Base-by-base conservation (phyloP, 2,113 vertebrate species). In the Zeus faber region DNA sequence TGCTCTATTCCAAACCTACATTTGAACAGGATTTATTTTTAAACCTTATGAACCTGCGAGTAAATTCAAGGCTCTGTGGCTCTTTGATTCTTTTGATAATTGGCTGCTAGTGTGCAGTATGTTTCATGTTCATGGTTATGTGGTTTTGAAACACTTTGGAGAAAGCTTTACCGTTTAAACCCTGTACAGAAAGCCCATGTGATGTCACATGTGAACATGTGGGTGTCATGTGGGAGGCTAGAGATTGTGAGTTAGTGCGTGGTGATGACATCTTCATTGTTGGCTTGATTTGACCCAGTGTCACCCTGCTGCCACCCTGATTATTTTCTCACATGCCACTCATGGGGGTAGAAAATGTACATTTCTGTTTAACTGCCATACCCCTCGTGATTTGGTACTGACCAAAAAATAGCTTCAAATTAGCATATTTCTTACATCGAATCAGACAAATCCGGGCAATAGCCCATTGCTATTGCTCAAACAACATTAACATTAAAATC, bases 191-290 rank as follows among this genome's bases (percentile, higher is more conserved):
- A n/a, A n/a, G n/a, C 14, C 5, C 31, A 3, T 35, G 31, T 9
- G 3, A 10, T 35, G 9, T 35, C 31, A 11, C 31, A 35, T 7
- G 31, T 10, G 14, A 35, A 35, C 31, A 35, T 35, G 9, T 35
- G 31, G 9, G 9, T 3, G 27, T 29, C 27, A 29, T n/a, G n/a
- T n/a, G n/a, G n/a, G n/a, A n/a, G n/a, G n/a, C n/a, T n/a, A n/a
- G n/a, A n/a, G n/a, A n/a, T n/a, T n/a, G n/a, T n/a, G n/a, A n/a
- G n/a, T n/a, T n/a, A n/a, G n/a, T n/a, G 35, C 46, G 62, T 56
- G 50, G n/a, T n/a, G 58, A 47, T 80, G 77, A 77, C 73, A 76
- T 82, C 73, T 83, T 75, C 67, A 76, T 67, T 83, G 67, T 77
- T 49, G 62, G 49, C 51, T 25, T 72, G 65, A 68, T 64, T 23